Evolutionary conservation across 2,888 invertebrate genomes (phyloP), one percentile per base, ranked within the genome.

Genomic region (Heliconius sara): DNA sequence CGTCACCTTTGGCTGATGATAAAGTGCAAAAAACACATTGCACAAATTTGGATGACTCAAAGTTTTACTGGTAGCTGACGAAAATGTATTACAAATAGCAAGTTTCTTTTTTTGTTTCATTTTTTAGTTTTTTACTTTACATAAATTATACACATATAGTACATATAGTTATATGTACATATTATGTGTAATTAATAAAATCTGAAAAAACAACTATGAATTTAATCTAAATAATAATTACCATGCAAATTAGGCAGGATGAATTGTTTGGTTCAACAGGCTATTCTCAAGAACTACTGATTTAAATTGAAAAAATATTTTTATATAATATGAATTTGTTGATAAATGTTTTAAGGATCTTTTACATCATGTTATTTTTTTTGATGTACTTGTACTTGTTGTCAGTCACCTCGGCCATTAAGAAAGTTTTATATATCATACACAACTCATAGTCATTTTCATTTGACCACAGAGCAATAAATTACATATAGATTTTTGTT

Each of bases 1-100:
- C 94, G 93, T 94, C 93, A 94, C 89, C 87, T 85, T 87, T 85
- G 87, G 87, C 89, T 88, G 88, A 86, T 85, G 87, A 89, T 89
- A 88, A 85, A 86, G 84, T 84, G 87, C 87, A 90, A 91, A 92
- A 93, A 92, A 83, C 84, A 81, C 86, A 88, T 90, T 91, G 88
- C 90, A 89, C 87, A 85, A 85, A 83, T 85, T 78, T 84, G 83
- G 84, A 87, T 92, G 91, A 91, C 83, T 90, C 91, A 91, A 80
- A 78, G 75, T 30, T 34, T 67, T 60, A 39, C 3, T 27, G 25
- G 67, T 65, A 60, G 74, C 68, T 70, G 79, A 67, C 43, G 60
- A 27, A 60, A 68, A 67, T 43, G 43, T 65, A 65, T 30, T 60
- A 60, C 12, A 60, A n/a, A 60, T 60, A 60, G 10, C 60, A 60